Base-by-base conservation (phyloP, 1,140 invertebrate genomes). In the Eupeodes corollae region DNA sequence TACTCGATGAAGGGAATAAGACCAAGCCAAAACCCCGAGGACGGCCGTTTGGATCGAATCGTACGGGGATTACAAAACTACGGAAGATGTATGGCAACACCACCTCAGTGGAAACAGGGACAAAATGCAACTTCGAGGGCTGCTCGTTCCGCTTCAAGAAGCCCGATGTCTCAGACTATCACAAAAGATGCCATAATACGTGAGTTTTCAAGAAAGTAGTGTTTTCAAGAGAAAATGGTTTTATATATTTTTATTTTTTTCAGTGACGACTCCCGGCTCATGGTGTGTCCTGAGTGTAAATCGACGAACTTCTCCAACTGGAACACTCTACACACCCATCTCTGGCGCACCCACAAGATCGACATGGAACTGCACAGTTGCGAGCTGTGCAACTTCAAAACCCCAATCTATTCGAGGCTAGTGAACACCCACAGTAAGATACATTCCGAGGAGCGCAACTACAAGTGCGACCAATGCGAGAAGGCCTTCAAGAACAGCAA, bases 401-500 rank as follows among this genome's bases (percentile, higher is more conserved):
- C 76, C 11, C 78, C 70, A 47, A 80, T 79, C 52, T 72, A 74
- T 13, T 75, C 76, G 31, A 74, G 78, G 42, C 59, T 84, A 40
- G 73, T 78, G 44, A 83, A 82, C 52, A 71, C 82, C 19, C 83
- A 86, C 58, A 79, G 78, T 56, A 74, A 77, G 50, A 83, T 78
- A 34, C 86, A 89, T 66, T 73, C 74, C 15, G 73, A 77, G 40
- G 74, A 76, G 33, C 77, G 77, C 9, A 68, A 69, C 42, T 84
- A 76, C 57, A 65, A 75, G 6, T 84, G 82, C 67, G 72, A 79
- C 49, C 64, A 71, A 21, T 88, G 86, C 61, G 73, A 74, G n/a
- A 86, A 86, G 63, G 72, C 75, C 3, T 88, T 88, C 63, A 86
- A 86, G 63, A 87, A 82, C 60, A 72, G 73, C 10, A 85, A 83